Percentiles rank a stretch among this genome's conserved stretches.
Conservation (phyloP, 2,888 invertebrate genomes). For the Agapostemon virescens region DNA sequence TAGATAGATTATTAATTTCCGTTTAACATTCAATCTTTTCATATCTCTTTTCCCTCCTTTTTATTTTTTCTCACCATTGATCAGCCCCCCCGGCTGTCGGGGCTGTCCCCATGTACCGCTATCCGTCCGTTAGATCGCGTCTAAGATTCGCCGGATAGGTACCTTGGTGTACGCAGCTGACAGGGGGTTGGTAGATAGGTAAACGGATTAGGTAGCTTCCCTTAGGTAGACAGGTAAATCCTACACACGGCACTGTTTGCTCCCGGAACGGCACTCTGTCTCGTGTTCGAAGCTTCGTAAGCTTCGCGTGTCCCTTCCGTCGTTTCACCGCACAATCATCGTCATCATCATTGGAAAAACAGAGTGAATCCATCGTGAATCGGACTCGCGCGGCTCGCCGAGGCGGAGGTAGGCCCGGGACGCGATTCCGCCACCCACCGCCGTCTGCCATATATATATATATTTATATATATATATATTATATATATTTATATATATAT, state of each 20-base stretch:
- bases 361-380: not conserved
- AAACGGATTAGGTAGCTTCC: constrained; percentile 41
- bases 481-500: too few relatives aligned
- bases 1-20: constrained; percentile 85
- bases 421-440: constrained; percentile 4
- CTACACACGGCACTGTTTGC: constrained; percentile 39
- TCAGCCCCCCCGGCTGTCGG: not conserved
- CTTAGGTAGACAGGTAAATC: constrained; percentile 48
- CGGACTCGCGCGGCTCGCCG: not conserved
- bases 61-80: not conserved
- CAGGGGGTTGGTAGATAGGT: constrained; percentile 53
- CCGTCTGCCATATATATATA: not conserved
- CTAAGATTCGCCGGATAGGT: not conserved
- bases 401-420: constrained; percentile 8
- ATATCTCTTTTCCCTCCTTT: constrained; percentile 12
- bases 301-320: constrained; percentile 17
- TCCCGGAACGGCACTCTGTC: constrained; percentile 27
- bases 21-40: constrained; percentile 63
- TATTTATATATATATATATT: too few relatives aligned
- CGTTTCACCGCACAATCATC: constrained; percentile 19
- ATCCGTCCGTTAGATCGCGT: not conserved
- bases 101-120: not conserved
- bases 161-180: not conserved
- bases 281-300: constrained; percentile 31
- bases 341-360: constrained; percentile 13